These are phyloP conservation scores for Capromys pilorides DNA, from an alignment of 2,797 vertebrate genomes.

Conservation along the genomic window DNA sequence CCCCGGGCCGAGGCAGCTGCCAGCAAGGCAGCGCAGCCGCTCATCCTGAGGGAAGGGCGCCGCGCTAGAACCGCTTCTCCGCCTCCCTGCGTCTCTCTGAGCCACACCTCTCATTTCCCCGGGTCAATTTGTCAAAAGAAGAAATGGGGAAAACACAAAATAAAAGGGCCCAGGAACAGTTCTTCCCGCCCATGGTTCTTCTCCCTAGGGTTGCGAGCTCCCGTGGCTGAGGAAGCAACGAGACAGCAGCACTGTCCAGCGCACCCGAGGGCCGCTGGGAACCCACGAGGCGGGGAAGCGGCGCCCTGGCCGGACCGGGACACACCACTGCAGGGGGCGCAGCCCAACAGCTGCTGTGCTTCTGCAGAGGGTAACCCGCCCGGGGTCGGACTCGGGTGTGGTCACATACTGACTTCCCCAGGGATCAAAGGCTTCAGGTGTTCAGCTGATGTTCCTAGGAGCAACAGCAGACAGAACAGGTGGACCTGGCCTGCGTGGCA, in stretches of 20 bases:
- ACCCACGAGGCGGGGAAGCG: not conserved
- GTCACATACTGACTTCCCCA: not conserved
- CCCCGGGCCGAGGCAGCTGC: not conserved
- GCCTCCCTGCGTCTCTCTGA: not conserved
- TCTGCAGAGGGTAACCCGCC: not conserved
- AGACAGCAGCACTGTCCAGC: not conserved
- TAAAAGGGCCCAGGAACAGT: not conserved
- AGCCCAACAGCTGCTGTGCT: not conserved
- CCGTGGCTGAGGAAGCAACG: not conserved
- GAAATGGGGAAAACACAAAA: conserved; percentile 19
- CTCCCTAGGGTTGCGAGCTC: not conserved
- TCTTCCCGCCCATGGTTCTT: not conserved
- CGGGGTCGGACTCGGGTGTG: not conserved
- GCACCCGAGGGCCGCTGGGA: not conserved
- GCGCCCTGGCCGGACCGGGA: not conserved
- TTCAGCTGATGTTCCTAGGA: not conserved
- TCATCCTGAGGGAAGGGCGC: not conserved
- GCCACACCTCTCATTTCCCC: not conserved
- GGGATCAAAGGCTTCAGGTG: not conserved
- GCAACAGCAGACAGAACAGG: not conserved
- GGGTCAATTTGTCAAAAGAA: conserved; percentile 42
- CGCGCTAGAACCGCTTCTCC: not conserved
- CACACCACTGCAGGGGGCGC: not conserved
- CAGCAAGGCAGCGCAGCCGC: not conserved
- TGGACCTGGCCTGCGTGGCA: not conserved